Evolutionary conservation across 2,113 vertebrate genomes (phyloP), one percentile per base, ranked within the genome.

Genomic region (Genyomyrus donnyi): DNA sequence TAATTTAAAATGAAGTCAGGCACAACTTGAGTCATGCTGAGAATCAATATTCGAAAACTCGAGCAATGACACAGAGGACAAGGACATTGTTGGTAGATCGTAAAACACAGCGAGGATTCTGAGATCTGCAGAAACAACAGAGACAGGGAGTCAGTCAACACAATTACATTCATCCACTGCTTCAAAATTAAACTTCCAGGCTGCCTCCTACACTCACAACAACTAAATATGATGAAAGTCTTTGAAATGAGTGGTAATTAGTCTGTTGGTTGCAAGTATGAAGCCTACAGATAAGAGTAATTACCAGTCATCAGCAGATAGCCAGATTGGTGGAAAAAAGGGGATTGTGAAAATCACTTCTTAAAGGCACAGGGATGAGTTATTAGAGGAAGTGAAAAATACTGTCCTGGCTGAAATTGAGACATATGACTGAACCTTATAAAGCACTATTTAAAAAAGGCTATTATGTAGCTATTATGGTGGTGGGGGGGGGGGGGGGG

Each of bases 181-280:
- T 80, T 42, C 74, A 80, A 42, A 80, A 80, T 39, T 39, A 80
- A 42, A 80, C 74, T 80, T 42, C 74, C 74, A 42, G 74, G 15
- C 74, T 80, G 3, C 74, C 74, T 80, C 74, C 74, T 80, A 19
- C 31, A 27, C 74, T 80, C 74, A 42, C 35, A 42, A 80, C 35
- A 80, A 15, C 74, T 80, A 80, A 80, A 80, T 17, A 80, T 80
- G 74, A 80, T 80, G 74, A 80, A 80, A 80, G 74, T 80, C 74
- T 80, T 80, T 19, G 74, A 80, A 80, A 80, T 80, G 74, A 80
- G 74, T 5, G 35, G 35, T 80, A 80, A 80, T 80, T 80, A 80
- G 74, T 19, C 74, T 80, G 74, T 80, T 80, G 74, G 74, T 80
- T 80, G 74, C 74, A 80, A 80, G 35, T 80, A 80, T 42, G 35